phyloP scores from a whole-genome alignment of 2,888 invertebrate genomes.

The Orthonychiurus folsomi region DNA sequence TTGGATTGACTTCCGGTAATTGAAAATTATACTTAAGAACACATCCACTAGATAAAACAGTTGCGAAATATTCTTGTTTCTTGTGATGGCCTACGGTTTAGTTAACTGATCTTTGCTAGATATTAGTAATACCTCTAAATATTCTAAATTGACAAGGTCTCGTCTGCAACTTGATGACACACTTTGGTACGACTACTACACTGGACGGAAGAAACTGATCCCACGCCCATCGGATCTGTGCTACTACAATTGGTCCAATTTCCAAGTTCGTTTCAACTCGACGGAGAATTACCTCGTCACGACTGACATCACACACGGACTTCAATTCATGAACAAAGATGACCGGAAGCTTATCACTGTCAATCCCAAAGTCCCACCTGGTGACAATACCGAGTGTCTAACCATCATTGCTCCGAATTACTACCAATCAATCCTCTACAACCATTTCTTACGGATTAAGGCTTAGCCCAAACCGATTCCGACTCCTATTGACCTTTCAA shows the following conservation, averaged over 20 bases:
- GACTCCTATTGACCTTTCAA: too few relatives aligned
- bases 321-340: constrained; percentile 69
- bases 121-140: background rate
- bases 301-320: constrained; percentile 61
- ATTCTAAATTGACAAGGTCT: background rate
- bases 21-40: constrained; percentile 48
- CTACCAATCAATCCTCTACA: constrained; percentile 67
- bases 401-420: constrained; percentile 58
- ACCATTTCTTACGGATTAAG: constrained; percentile 62
- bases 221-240: constrained; percentile 64
- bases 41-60: background rate
- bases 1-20: constrained; percentile 74
- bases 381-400: constrained; percentile 58
- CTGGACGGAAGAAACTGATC: constrained; percentile 53
- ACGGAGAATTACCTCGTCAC: constrained; percentile 69
- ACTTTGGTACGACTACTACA: constrained; percentile 24
- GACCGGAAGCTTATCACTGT: constrained; percentile 68
- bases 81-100: too few relatives aligned
- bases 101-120: background rate
- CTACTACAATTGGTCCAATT: constrained; percentile 68
- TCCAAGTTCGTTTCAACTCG: constrained; percentile 59
- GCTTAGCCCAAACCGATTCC: constrained; percentile 42
- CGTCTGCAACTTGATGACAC: constrained; percentile 5
- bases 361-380: constrained; percentile 56
- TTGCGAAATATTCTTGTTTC: background rate